Conservation (phyloP, 2,888 invertebrate genomes). For the Sicus ferrugineus region DNA sequence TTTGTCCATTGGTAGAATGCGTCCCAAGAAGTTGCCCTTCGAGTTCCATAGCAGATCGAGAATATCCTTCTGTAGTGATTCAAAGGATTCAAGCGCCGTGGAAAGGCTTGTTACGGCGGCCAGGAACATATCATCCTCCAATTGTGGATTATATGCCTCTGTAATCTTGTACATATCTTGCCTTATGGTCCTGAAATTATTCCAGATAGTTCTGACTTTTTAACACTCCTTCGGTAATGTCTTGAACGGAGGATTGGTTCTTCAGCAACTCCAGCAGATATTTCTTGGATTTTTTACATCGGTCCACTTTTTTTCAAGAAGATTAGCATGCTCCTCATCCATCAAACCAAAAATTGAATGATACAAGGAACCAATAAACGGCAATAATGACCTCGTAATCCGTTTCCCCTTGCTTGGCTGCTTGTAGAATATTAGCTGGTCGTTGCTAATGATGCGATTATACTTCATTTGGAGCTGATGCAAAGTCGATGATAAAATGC, state of each 20-base stretch:
- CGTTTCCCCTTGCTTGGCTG: no score
- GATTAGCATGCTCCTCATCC: neutral
- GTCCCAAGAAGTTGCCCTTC: conserved; percentile 1
- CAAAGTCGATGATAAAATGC: neutral
- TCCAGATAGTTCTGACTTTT: neutral
- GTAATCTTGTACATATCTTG: neutral
- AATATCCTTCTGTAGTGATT: neutral
- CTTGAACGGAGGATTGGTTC: conserved; percentile 1
- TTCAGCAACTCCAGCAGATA: neutral
- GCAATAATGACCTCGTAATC: no score
- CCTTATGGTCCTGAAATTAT: neutral
- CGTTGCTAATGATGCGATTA: neutral
- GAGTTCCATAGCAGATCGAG: neutral
- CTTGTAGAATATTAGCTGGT: neutral
- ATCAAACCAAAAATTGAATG: neutral
- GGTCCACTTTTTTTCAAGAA: neutral
- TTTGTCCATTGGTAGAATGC: neutral
- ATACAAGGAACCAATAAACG: neutral
- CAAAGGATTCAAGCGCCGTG: neutral
- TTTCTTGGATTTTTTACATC: neutral
- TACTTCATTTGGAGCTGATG: neutral
- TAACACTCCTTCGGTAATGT: neutral
- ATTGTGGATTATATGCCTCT: neutral
- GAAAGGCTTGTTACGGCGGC: neutral
- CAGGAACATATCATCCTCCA: neutral